A percentile compares a stretch with the other conserved stretches of the same genome.
These are phyloP conservation scores for Rhynchophorus ferrugineus DNA, from an alignment of 1,140 invertebrate species.

Conservation along the genomic window DNA sequence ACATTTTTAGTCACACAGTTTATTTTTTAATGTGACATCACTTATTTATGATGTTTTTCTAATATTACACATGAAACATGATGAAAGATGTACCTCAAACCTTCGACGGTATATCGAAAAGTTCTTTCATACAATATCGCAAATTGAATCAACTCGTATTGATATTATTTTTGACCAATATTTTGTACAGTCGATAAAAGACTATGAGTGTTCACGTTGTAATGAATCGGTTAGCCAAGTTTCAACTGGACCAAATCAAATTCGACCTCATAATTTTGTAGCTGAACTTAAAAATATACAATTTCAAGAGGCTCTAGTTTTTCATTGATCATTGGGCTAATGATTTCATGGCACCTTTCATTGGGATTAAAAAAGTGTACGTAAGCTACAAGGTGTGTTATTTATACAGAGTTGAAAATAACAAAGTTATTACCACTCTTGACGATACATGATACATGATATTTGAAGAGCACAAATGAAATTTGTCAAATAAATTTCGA, in stretches of 20 bases:
- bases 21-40: too few relatives aligned
- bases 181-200: slow-evolving; percentile 17
- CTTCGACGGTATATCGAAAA: too few relatives aligned
- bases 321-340: slow-evolving; percentile 22
- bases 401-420: slow-evolving; percentile 12
- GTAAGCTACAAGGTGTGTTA: slow-evolving; percentile 27
- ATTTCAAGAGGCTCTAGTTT: slow-evolving; percentile 26
- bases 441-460: slow-evolving; percentile 16
- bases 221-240: slow-evolving; percentile 11
- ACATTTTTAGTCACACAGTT: too few relatives aligned
- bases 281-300: slow-evolving; percentile 21
- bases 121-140: too few relatives aligned
- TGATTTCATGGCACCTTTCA: slow-evolving; percentile 16
- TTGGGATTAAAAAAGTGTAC: slow-evolving; percentile 26
- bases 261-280: slow-evolving; percentile 19
- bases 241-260: slow-evolving; percentile 12
- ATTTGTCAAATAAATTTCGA: not conserved
- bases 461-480: slow-evolving; percentile 19
- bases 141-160: too few relatives aligned
- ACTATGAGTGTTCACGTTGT: slow-evolving; percentile 11
- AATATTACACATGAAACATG: too few relatives aligned
- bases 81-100: too few relatives aligned
- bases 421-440: not conserved
- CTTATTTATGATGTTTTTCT: too few relatives aligned
- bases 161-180: too few relatives aligned